A percentile compares a stretch with the other conserved stretches of the same genome.
These are phyloP conservation scores for Cecidostiba fungosa DNA, from an alignment of 2,888 invertebrate genomes.

Conservation along the genomic window DNA sequence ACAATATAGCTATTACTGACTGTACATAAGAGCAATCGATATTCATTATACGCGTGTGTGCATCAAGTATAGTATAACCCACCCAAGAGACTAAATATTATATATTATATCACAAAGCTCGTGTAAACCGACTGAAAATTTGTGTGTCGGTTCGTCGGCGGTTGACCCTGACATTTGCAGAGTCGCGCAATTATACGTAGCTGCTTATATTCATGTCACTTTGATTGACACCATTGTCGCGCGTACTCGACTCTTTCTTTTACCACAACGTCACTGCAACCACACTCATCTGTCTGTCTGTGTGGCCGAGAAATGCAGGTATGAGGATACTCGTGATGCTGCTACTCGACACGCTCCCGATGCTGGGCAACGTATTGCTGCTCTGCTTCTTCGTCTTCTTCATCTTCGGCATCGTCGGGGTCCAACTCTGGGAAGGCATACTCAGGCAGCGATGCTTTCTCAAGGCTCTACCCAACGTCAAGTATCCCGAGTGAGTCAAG, in stretches of 20 bases:
- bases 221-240: conserved; percentile 62
- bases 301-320: conserved; percentile 85
- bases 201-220: conserved; percentile 54
- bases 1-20: too few species aligned
- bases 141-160: too few species aligned
- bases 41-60: too few species aligned
- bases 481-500: conserved; percentile 88
- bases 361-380: conserved; percentile 99
- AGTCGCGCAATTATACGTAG: conserved; percentile 53
- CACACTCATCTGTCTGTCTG: too few species aligned
- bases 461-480: conserved; percentile 86
- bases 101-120: too few species aligned
- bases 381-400: conserved; percentile 99
- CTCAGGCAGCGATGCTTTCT: conserved; percentile 96
- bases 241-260: not conserved
- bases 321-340: conserved; percentile 99
- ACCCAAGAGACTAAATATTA: too few species aligned
- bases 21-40: too few species aligned
- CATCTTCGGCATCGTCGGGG: conserved; percentile 99
- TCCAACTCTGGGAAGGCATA: conserved; percentile 99
- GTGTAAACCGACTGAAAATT: too few species aligned
- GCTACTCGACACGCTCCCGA: conserved; percentile 98
- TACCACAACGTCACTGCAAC: too few species aligned
- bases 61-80: too few species aligned
- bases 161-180: conserved; percentile 53